Percentiles rank a stretch among this genome's conserved stretches.
These are phyloP conservation scores for Byasa hedistus DNA, from an alignment of 2,888 invertebrate genomes.

Conservation along the genomic window DNA sequence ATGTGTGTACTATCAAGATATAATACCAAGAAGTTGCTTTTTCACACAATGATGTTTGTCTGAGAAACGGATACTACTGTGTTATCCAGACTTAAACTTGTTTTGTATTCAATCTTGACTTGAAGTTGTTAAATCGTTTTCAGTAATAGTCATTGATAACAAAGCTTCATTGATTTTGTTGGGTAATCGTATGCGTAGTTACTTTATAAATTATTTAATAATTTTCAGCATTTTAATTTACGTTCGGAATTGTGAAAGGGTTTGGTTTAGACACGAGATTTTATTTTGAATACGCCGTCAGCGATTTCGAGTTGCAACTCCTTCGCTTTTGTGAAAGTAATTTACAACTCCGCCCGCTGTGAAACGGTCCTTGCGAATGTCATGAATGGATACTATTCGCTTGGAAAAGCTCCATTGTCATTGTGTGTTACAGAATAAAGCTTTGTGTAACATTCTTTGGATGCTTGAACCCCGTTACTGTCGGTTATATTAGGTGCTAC, in stretches of 20 bases:
- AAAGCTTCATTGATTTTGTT: too few species aligned
- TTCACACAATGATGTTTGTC: too few species aligned
- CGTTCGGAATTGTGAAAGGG: neutral
- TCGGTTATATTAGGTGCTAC: slow-evolving; percentile 29
- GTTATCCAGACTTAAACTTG: too few species aligned
- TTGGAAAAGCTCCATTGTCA: slow-evolving; percentile 31
- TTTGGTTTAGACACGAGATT: slow-evolving; percentile 4
- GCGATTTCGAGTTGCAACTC: slow-evolving; percentile 15
- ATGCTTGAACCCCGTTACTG: slow-evolving; percentile 26
- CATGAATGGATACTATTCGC: slow-evolving; percentile 32
- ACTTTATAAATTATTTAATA: too few species aligned
- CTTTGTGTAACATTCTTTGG: slow-evolving; percentile 30
- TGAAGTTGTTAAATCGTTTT: too few species aligned
- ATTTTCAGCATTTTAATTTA: too few species aligned
- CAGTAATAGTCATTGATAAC: too few species aligned
- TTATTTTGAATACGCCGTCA: slow-evolving; percentile 17
- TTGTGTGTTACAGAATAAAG: slow-evolving; percentile 30
- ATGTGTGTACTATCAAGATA: too few species aligned
- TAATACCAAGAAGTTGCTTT: too few species aligned
- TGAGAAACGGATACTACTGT: too few species aligned
- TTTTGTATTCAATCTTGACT: too few species aligned
- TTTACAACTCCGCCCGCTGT: slow-evolving; percentile 25
- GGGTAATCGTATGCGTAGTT: too few species aligned
- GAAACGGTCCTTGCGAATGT: slow-evolving; percentile 31
- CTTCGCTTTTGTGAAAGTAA: slow-evolving; percentile 29